phyloP scores from a whole-genome alignment of 92 coral and sea anemone species.

The Parazoanthus swiftii region DNA sequence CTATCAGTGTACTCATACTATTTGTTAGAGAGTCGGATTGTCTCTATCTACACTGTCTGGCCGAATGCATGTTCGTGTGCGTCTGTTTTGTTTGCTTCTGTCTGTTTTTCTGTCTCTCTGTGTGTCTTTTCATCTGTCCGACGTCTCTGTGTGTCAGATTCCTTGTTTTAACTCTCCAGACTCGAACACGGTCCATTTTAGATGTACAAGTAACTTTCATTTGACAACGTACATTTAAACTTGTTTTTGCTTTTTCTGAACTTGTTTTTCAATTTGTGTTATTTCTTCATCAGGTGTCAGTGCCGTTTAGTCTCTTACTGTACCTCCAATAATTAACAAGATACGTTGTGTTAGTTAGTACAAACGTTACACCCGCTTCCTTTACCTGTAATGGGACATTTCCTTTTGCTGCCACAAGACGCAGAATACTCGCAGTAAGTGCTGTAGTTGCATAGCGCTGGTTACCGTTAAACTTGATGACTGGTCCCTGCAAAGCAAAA shows the following conservation, averaged over 20 bases:
- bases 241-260: no score
- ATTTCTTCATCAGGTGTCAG: no score
- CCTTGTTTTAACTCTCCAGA: not conserved
- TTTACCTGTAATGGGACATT: slow-evolving; percentile 80
- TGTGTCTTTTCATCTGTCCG: no score
- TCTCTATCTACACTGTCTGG: no score
- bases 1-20: no score
- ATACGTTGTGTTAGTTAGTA: not conserved
- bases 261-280: no score
- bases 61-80: not conserved
- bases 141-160: no score
- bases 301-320: no score
- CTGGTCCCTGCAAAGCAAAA: slow-evolving; percentile 73
- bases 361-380: not conserved
- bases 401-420: slow-evolving; percentile 76
- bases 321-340: not conserved
- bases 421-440: slow-evolving; percentile 84
- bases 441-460: slow-evolving; percentile 97
- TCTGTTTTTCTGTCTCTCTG: no score
- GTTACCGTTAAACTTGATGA: slow-evolving; percentile 80
- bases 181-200: not conserved
- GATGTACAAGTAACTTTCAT: not conserved
- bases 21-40: no score
- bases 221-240: not conserved
- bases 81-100: no score